These are phyloP conservation scores for Luffia ferchaultella DNA, from an alignment of 2,888 invertebrate genomes.

Conservation along the genomic window DNA sequence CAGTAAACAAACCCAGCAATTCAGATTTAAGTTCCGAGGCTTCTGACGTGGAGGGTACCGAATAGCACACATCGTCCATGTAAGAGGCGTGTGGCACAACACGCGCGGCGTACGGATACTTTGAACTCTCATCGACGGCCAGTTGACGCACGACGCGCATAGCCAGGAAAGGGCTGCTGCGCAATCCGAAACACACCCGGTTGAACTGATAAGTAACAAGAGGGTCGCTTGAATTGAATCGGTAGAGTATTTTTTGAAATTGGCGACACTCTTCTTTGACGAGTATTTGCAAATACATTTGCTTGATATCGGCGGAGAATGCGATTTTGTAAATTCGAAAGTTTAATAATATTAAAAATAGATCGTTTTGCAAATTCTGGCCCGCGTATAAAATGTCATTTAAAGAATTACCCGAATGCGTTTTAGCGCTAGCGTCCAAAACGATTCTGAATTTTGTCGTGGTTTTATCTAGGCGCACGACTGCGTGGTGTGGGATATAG, in stretches of 20 bases:
- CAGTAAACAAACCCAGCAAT: too few species aligned
- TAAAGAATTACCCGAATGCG: neutral
- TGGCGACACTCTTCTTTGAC: neutral
- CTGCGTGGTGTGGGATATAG: conserved; percentile 1
- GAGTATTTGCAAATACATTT: conserved; percentile 1
- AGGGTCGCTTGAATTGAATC: neutral
- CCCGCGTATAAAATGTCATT: conserved; percentile 4
- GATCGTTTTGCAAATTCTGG: conserved; percentile 2
- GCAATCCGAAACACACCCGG: neutral
- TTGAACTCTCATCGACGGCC: conserved; percentile 6
- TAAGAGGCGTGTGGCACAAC: conserved; percentile 2
- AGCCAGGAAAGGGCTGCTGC: neutral
- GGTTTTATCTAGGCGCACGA: neutral
- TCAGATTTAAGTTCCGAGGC: too few species aligned
- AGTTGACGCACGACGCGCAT: conserved; percentile 12
- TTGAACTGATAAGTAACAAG: neutral
- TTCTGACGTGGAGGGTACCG: too few species aligned
- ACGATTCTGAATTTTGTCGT: neutral
- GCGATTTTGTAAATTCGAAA: conserved; percentile 3
- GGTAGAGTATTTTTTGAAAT: neutral
- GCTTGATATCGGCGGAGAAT: conserved; percentile 2
- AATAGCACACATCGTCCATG: conserved; percentile 13
- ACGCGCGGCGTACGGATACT: conserved; percentile 5
- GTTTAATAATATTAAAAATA: conserved; percentile 1
- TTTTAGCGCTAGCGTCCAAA: neutral